Evolutionary conservation across 2,888 invertebrate genomes (phyloP).

Genomic region (Malachius bipustulatus): DNA sequence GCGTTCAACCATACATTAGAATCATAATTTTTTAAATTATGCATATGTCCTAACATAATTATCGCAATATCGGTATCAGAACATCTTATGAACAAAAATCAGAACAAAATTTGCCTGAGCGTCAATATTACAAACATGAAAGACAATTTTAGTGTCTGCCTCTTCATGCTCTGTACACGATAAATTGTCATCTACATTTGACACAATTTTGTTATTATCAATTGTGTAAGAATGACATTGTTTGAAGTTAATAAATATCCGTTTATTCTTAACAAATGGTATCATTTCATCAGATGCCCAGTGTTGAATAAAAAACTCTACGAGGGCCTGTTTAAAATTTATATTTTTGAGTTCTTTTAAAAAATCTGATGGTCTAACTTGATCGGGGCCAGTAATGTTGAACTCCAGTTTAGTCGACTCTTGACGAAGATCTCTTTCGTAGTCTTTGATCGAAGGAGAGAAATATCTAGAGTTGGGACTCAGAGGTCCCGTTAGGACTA

Average conservation of each 20-base stretch:
- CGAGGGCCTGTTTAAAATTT: constrained; percentile 22
- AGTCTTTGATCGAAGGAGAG: constrained; percentile 18
- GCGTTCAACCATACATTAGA: constrained; percentile 18
- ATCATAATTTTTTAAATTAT: constrained; percentile 17
- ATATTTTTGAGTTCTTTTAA: constrained; percentile 20
- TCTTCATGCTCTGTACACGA: constrained; percentile 19
- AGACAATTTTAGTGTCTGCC: constrained; percentile 11
- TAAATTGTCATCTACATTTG: constrained; percentile 14
- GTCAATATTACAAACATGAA: constrained; percentile 17
- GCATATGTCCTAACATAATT: constrained; percentile 22
- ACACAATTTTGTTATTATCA: constrained; percentile 17
- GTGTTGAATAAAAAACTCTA: constrained; percentile 22
- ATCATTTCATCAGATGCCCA: constrained; percentile 24
- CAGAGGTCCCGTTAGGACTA: too few species aligned
- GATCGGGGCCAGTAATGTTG: constrained; percentile 22
- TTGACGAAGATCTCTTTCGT: constrained; percentile 18
- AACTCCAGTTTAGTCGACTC: constrained; percentile 20
- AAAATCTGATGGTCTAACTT: constrained; percentile 21
- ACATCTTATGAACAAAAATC: too few species aligned
- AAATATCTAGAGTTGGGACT: too few species aligned
- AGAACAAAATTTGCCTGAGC: constrained; percentile 18
- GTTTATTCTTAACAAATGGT: constrained; percentile 21
- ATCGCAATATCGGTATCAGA: constrained; percentile 15
- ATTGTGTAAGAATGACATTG: constrained; percentile 24
- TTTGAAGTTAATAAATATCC: constrained; percentile 16